Base-by-base conservation (phyloP, 2,113 vertebrate genomes). In the Pygoscelis adeliae region DNA sequence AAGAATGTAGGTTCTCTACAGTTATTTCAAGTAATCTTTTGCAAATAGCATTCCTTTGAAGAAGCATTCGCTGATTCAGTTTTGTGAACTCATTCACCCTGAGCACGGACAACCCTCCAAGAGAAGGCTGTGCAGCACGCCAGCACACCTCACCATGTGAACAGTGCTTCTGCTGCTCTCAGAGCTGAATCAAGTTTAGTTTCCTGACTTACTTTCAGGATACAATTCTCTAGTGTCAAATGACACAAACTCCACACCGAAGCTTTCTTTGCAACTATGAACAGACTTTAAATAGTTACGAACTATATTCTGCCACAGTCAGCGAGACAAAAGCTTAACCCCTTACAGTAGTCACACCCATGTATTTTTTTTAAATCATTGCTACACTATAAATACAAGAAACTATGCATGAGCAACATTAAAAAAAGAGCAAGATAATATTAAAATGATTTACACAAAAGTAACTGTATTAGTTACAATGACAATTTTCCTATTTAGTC, bases 141-240 rank as follows among this genome's bases (percentile, higher is more conserved):
- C 63, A 50, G 42, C 0, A 0, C 6, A 9, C 38, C 71, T 40
- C 3, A 0, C 36, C 29, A 4, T 1, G 6, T 0, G 2, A 58
- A 13, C 3, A 1, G 53, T 6, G 0, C 18, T 81, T n/a, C 36
- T 32, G 10, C 14, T 21, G 29, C 34, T 62, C 49, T 16, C 23
- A 20, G 13, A 55, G 27, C 30, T 6, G 1, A 18, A 20, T 3
- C 2, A 32, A 27, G 36, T 7, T 19, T 5, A 6, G 18, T 44
- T 56, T 11, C 63, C 50, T 26, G 21, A 36, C 38, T 36, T 30
- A 19, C 32, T 40, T 30, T 10, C 44, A 83, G 13, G 55, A 36
- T 9, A 32, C 36, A n/a, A 15, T 5, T 49, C 47, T 20, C 26
- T 9, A 40, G 20, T 8, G 10, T 30, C 27, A 71, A 34, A 36